Evolutionary conservation across 2,113 vertebrate species (phyloP), one percentile per base, ranked within the genome.

Genomic region (Takifugu flavidus): DNA sequence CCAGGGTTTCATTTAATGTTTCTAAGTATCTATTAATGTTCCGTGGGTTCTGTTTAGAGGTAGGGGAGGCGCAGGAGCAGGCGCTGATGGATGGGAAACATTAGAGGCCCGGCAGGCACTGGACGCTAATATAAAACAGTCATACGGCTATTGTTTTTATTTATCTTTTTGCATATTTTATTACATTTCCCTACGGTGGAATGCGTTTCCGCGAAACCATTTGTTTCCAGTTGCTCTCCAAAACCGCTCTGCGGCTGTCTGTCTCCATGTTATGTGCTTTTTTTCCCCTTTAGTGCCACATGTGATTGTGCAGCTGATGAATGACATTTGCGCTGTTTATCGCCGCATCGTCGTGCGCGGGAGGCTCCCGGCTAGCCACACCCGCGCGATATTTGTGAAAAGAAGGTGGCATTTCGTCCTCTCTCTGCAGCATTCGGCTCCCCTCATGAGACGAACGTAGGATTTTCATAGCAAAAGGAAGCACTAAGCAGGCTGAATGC

Each of bases 321-420:
- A 91, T 93, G 92, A 91, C 90, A 91, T 94, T 93, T 92, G 87
- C 85, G 84, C 42, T 89, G 88, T 93, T 92, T 87, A 91, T 94
- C 86, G 93, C 92, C 92, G 90, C 86, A 89, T 90, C 90, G 90
- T 86, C 80, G 78, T 88, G 91, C 90, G 89, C 85, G 87, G 91
- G 91, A 92, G 89, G 84, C 87, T 87, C 86, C 77, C 84, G 85
- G 92, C 88, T 91, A 88, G 91, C 89, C 90, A 87, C 91, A 90
- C 85, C 86, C 88, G 85, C 61, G 70, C 79, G 79, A 69, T 84
- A 77, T 77, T 89, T 85, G 85, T 87, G 65, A 75, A 71, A 70
- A 47, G 61, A 89, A n/a, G 82, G 86, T 92, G 84, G 89, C 28
- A 89, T 71, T 91, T 82, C 70, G 53, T 52, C 28, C 44, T 51